Conservation (phyloP, 2,113 vertebrate genomes). For the Hydrolagus affinis region DNA sequence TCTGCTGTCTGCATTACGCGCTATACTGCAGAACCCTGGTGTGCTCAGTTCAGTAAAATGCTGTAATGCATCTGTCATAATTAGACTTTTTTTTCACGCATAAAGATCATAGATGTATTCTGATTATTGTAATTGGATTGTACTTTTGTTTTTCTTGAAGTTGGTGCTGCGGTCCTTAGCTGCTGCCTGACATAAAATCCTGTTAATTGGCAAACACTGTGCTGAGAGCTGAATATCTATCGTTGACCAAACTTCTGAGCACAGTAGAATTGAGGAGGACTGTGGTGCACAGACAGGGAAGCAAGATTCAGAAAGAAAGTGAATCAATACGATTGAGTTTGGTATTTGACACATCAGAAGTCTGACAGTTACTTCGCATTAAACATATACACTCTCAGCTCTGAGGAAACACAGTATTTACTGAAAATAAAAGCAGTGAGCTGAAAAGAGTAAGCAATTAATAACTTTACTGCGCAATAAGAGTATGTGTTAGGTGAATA, state of each 20-base stretch:
- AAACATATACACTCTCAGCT: neutral
- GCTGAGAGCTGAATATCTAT: neutral
- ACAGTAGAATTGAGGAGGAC: neutral
- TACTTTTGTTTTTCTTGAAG: neutral
- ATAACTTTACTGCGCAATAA: neutral
- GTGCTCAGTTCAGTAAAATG: neutral
- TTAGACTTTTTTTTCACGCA: neutral
- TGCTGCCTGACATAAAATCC: neutral
- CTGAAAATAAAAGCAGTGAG: neutral
- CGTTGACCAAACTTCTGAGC: neutral
- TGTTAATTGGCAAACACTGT: neutral
- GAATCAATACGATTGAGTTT: neutral
- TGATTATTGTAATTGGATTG: too few species aligned
- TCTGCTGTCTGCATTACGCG: neutral
- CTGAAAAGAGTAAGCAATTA: neutral
- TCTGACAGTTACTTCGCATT: neutral
- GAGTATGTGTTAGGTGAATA: neutral
- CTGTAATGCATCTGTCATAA: slow-evolving; percentile 4
- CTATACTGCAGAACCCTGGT: too few species aligned
- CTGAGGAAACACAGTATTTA: neutral
- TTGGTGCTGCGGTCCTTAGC: neutral
- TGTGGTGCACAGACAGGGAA: neutral
- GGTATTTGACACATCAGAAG: neutral
- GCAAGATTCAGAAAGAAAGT: slow-evolving; percentile 5
- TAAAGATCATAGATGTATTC: neutral